These are phyloP conservation scores for Mesembrinibis cayennensis DNA, from an alignment of 2,113 vertebrate species.

Conservation along the genomic window DNA sequence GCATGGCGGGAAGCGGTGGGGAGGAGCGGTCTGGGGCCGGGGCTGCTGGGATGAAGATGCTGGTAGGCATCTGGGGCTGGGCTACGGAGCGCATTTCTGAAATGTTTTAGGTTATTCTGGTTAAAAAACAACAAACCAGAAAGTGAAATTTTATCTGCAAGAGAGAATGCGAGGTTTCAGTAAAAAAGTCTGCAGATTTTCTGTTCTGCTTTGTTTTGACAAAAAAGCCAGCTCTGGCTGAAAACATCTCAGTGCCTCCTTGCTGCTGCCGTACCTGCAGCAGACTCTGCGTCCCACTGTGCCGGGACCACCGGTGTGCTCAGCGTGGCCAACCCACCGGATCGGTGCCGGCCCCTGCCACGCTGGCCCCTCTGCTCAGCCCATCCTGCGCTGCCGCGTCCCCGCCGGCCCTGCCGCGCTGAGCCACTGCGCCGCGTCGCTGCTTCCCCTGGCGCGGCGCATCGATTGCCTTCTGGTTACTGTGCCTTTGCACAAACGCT, in stretches of 20 bases:
- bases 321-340: background rate
- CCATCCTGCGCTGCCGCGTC: background rate
- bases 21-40: rapidly evolving
- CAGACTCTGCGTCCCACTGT: background rate
- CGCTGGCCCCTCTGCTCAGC: background rate
- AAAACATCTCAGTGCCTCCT: background rate
- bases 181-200: background rate
- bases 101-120: slow-evolving; percentile 35
- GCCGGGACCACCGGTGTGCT: background rate
- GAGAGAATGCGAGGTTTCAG: background rate
- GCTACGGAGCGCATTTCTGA: background rate
- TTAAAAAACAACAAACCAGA: slow-evolving; percentile 26
- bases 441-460: background rate
- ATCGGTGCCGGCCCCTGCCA: background rate
- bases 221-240: background rate
- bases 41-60: background rate
- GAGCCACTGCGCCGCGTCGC: rapidly evolving
- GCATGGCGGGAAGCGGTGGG: rapidly evolving
- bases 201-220: background rate
- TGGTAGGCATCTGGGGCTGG: background rate
- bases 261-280: background rate
- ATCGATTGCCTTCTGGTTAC: background rate
- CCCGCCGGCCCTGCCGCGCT: background rate
- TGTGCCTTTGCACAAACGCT: background rate
- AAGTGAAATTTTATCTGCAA: background rate